phyloP scores from a whole-genome alignment of 2,888 invertebrate species.

The Hypomecis punctinalis region DNA sequence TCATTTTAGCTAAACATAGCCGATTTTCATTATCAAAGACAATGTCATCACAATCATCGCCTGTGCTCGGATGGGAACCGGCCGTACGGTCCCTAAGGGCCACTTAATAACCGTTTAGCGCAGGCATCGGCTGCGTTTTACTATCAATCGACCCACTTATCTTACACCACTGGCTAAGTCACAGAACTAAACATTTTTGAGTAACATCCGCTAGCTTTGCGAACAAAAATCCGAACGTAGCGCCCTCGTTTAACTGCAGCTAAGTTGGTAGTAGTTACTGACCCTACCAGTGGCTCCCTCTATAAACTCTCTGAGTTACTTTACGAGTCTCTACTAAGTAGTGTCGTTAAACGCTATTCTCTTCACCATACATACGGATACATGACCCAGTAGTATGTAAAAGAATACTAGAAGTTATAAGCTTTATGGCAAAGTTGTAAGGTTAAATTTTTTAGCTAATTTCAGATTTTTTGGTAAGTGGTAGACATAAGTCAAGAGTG shows the following conservation, averaged over 20 bases:
- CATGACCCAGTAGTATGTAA: neutral
- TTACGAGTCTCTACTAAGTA: constrained; percentile 38
- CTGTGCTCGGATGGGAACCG: constrained; percentile 17
- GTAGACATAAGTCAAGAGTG: too few relatives aligned
- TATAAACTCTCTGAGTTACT: constrained; percentile 39
- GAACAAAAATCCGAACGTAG: neutral
- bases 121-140: constrained; percentile 56
- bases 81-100: constrained; percentile 21
- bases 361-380: constrained; percentile 22
- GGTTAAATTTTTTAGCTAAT: neutral
- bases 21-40: constrained; percentile 5
- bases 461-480: neutral
- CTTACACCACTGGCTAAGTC: neutral
- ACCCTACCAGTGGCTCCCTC: constrained; percentile 35
- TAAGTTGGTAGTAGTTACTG: neutral
- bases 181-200: neutral
- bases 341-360: constrained; percentile 29
- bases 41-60: constrained; percentile 6
- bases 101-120: constrained; percentile 45
- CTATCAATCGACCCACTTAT: constrained; percentile 21
- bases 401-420: neutral
- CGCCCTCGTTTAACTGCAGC: neutral
- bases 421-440: neutral
- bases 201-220: neutral
- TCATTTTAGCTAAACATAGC: neutral